A percentile compares a stretch with the other conserved stretches of the same genome.
Conservation (phyloP, 2,888 invertebrate genomes). For the Caenorhabditis zanzibari region DNA sequence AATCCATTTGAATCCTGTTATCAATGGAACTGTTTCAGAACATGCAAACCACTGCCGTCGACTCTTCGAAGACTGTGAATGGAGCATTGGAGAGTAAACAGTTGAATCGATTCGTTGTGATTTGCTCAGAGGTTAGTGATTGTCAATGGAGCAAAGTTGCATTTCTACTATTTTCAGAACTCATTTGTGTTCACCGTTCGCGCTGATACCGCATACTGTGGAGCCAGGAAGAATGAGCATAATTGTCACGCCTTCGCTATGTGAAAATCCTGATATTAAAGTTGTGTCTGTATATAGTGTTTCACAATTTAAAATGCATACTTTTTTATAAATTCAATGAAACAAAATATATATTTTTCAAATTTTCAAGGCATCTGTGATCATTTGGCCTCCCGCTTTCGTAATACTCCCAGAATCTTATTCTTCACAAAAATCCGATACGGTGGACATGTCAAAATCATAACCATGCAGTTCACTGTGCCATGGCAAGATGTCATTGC, state of each 20-base stretch:
- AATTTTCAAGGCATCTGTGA: no score
- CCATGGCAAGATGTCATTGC: constrained; percentile 37
- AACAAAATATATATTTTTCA: no score
- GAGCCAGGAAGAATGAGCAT: constrained; percentile 59
- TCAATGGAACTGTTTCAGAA: constrained; percentile 29
- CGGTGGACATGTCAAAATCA: constrained; percentile 45
- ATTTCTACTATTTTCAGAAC: constrained; percentile 20
- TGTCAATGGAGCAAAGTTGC: no score
- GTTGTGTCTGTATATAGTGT: neutral
- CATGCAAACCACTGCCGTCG: constrained; percentile 45
- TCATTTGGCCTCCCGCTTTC: no score
- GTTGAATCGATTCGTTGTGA: constrained; percentile 51
- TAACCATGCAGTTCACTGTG: constrained; percentile 41
- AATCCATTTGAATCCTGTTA: neutral
- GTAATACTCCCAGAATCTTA: neutral
- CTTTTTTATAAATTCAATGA: neutral
- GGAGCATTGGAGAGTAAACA: constrained; percentile 39
- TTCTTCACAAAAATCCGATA: constrained; percentile 30
- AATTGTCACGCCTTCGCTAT: constrained; percentile 64
- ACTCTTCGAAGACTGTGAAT: constrained; percentile 55
- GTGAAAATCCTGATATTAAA: constrained; percentile 12
- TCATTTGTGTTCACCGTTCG: constrained; percentile 63
- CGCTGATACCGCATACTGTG: constrained; percentile 63
- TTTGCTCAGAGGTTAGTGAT: constrained; percentile 47
- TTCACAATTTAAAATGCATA: neutral